phyloP scores from a whole-genome alignment of 1,140 invertebrate species.

The Luehdorfia chinensis region DNA sequence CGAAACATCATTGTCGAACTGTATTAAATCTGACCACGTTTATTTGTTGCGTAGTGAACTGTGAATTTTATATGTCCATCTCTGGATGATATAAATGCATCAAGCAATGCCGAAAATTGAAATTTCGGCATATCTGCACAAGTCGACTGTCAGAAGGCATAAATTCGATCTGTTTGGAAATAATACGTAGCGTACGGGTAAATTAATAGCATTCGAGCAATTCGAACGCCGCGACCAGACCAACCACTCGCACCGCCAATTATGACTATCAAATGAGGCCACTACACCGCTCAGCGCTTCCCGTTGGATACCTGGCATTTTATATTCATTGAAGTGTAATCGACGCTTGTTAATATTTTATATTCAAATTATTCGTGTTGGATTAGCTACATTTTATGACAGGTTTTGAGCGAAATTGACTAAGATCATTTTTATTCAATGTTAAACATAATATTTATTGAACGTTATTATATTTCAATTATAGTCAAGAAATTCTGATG shows the following conservation, averaged over 20 bases:
- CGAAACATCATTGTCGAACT: too few relatives aligned
- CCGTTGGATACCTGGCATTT: constrained; percentile 15
- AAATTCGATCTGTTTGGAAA: constrained; percentile 1
- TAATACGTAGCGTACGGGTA: constrained; percentile 14
- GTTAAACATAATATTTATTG: too few relatives aligned
- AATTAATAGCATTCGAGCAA: constrained; percentile 27
- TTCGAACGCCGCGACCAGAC: constrained; percentile 21
- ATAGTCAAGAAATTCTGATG: too few relatives aligned
- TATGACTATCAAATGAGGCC: constrained; percentile 31
- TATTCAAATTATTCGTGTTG: background rate
- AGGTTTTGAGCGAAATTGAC: too few relatives aligned
- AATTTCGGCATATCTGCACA: background rate
- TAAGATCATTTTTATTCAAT: too few relatives aligned
- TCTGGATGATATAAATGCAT: too few relatives aligned
- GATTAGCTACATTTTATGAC: too few relatives aligned
- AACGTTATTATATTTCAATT: too few relatives aligned
- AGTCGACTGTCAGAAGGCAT: constrained; percentile 1
- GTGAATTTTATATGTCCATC: too few relatives aligned
- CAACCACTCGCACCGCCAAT: constrained; percentile 26
- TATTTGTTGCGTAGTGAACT: too few relatives aligned
- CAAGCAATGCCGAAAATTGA: background rate
- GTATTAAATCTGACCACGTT: too few relatives aligned
- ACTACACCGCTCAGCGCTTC: constrained; percentile 13
- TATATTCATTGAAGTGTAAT: constrained; percentile 6
- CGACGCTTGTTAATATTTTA: background rate